Evolutionary conservation across 2,888 invertebrate species (phyloP), one percentile per base, ranked within the genome.

Genomic region (Odontocerum albicorne): DNA sequence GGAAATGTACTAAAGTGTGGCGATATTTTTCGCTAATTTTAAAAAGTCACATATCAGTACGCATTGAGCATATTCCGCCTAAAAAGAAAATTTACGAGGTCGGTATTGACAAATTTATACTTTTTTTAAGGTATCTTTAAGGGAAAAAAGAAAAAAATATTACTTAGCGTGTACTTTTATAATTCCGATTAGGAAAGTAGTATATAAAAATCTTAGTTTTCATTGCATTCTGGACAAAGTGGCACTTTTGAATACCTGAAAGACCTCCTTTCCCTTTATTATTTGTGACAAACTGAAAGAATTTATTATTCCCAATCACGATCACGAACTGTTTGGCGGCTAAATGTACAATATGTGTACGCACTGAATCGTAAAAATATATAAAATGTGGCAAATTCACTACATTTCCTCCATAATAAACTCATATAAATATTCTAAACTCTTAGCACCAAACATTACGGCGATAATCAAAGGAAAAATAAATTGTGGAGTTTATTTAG

Each of bases 401-500:
- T 27, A 27, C 27, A 10, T 27, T 27, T 7, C 27, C 27, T 27
- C 10, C 27, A 27, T 27, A 27, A 27, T 27, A 27, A 27, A 27
- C 10, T 27, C 10, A 27, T 27, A 27, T 10, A 27, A 27, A 27
- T 27, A 27, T 27, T 27, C 27, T n/a, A n/a, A n/a, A n/a, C n/a
- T n/a, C n/a, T 10, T 27, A 35, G 12, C 35, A 12, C 35, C n/a
- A 35, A 8, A n/a, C 35, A 8, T 4, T 6, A 8, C 35, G n/a
- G n/a, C 7, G 35, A 12, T 8, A 35, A 35, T 35, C 4, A 27
- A 4, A 10, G 10, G 10, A 27, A 7, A 32, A 39, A 49, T 40
- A 40, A 40, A 40, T 31, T 33, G 27, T 20, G 19, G 12, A 17
- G n/a, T 40, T 49, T 40, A 49, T 49, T 27, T n/a, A 10, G 17